Percentiles rank a stretch among this genome's conserved stretches.
Conservation (phyloP, 92 coral and sea anemone species). For the Hydrozoanthus gracilis region DNA sequence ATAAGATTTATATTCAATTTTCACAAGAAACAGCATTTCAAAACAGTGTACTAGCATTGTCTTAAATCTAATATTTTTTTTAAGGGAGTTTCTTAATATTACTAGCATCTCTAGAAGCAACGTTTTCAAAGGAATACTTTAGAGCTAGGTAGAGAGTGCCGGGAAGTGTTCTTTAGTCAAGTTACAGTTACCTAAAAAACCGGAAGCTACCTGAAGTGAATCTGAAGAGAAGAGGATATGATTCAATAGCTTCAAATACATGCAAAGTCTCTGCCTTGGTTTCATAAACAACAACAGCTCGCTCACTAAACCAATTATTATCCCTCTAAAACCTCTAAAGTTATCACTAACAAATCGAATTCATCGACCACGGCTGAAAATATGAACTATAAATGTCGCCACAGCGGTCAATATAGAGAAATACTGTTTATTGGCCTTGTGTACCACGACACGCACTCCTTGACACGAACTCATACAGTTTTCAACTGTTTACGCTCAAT, state of each 20-base stretch:
- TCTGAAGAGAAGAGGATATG: constrained; percentile 25
- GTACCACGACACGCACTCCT: neutral
- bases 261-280: constrained; percentile 32
- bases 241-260: neutral
- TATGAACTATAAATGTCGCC: neutral
- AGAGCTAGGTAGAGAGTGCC: neutral
- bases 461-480: constrained; percentile 35
- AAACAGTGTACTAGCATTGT: neutral
- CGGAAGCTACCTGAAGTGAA: constrained; percentile 46
- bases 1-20: neutral
- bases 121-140: neutral
- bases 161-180: neutral
- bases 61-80: neutral
- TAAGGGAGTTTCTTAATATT: neutral
- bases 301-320: constrained; percentile 26
- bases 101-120: neutral
- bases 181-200: neutral
- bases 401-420: neutral
- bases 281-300: constrained; percentile 31
- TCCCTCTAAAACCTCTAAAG: neutral
- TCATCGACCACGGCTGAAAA: neutral
- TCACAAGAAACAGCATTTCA: neutral
- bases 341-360: neutral
- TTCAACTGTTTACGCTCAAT: constrained; percentile 13
- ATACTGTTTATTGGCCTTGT: constrained; percentile 28